Evolutionary conservation across 2,797 vertebrate genomes (phyloP), one percentile per base, ranked within the genome.

Genomic region (Arctocebus calabarensis): DNA sequence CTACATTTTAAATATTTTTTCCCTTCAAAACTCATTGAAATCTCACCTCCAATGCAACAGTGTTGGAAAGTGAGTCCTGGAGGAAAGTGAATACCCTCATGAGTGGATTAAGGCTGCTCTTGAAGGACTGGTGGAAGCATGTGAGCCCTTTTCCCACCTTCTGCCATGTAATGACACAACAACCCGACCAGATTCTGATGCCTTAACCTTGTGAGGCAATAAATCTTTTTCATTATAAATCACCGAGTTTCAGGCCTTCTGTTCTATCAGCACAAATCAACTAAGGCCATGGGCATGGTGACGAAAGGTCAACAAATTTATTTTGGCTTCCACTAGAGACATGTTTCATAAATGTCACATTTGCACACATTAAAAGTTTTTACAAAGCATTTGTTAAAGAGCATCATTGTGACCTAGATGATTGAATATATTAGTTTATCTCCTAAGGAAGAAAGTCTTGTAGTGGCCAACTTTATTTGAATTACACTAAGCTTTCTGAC

Each of bases 291-390:
- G 84, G 83, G 7, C 32, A 59, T 92, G 97, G 94, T 95, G 86
- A 95, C 61, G 95, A 96, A 97, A 98, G 83, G 84, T 98, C 88
- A 97, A 23, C 22, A 75, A 43, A 59, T 97, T 92, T 86, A 37
- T 86, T 96, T 97, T 94, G 19, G 61, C 96, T 97, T 97, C 90
- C 27, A 82, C 66, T 66, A 94, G 81, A 87, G 86, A 97, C 97
- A 86, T 94, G 92, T 70, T 52, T 29, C 62, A 59, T 91, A 97
- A 98, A 98, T 96, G 94, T 93, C 95, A 96, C 90, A 97, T 98
- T 98, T 97, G 83, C 87, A 97, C 84, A 97, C 22, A 95, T 88
- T 97, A 97, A 93, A 92, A 79, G 0, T 97, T 97, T 96, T 78
- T 89, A 86, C 34, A 25, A 96, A 94, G 81, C 2, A 91, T 25